Evolutionary conservation across 2,888 invertebrate species (phyloP).

Genomic region (Dichetophora obliterata): DNA sequence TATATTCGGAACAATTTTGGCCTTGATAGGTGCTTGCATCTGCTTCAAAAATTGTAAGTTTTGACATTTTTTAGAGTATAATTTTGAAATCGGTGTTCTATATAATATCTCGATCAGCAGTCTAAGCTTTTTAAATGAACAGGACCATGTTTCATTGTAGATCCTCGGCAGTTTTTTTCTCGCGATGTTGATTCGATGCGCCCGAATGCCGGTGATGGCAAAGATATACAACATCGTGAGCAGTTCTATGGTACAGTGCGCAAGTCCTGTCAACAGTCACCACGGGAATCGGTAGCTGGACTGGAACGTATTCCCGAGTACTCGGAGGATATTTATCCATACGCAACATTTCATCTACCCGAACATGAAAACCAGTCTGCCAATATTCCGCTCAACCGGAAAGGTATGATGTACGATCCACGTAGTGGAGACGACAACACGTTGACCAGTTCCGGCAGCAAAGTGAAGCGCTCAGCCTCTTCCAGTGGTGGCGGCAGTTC

Average conservation of each 20-base stretch:
- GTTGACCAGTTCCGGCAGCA: constrained; percentile 55
- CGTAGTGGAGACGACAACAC: constrained; percentile 60
- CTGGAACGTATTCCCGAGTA: constrained; percentile 74
- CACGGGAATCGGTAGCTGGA: constrained; percentile 65
- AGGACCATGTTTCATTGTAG: constrained; percentile 46
- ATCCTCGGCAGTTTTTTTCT: constrained; percentile 60
- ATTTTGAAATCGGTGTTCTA: neutral
- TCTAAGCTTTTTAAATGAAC: neutral
- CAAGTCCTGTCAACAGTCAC: constrained; percentile 70
- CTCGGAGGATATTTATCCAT: constrained; percentile 75
- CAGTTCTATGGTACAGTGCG: constrained; percentile 72
- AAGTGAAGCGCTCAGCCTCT: constrained; percentile 58
- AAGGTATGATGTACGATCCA: constrained; percentile 62
- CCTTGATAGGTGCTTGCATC: constrained; percentile 72
- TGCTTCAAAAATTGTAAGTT: constrained; percentile 73
- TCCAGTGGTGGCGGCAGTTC: constrained; percentile 46
- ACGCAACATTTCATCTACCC: constrained; percentile 74
- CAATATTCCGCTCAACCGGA: constrained; percentile 68
- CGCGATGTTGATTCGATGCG: constrained; percentile 59
- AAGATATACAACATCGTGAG: constrained; percentile 70
- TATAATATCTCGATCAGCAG: neutral
- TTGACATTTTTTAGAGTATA: neutral
- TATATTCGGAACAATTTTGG: constrained; percentile 72
- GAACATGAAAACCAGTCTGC: constrained; percentile 73
- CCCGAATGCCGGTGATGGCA: constrained; percentile 53